phyloP scores from a whole-genome alignment of 2,113 vertebrate species.

The Prinia subflava region DNA sequence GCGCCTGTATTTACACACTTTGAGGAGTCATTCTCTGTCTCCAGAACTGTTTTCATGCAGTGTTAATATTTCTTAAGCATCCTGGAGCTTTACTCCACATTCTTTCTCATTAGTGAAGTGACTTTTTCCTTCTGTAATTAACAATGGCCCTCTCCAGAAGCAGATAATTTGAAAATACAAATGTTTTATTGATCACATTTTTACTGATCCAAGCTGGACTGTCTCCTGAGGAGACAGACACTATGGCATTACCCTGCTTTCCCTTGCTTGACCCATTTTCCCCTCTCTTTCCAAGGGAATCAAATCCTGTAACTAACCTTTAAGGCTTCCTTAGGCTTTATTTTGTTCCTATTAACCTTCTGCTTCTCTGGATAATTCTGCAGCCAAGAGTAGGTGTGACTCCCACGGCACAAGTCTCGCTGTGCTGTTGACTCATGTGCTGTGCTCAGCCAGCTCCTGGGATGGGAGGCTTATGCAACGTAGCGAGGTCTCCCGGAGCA shows the following conservation, averaged over 20 bases:
- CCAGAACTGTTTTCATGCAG: background rate
- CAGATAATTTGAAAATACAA: background rate
- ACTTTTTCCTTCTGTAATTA: slow-evolving; percentile 10
- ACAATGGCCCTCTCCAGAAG: background rate
- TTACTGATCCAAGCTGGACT: slow-evolving; percentile 20
- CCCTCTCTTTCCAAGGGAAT: slow-evolving; percentile 40
- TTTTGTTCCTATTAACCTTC: slow-evolving; percentile 70
- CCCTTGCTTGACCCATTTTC: slow-evolving; percentile 57
- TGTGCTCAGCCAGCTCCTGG: slow-evolving; percentile 56
- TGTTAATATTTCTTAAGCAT: background rate
- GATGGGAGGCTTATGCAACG: slow-evolving; percentile 55
- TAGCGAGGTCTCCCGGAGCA: slow-evolving; percentile 51
- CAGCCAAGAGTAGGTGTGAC: slow-evolving; percentile 68
- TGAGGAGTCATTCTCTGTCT: background rate
- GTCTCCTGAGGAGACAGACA: slow-evolving; percentile 26
- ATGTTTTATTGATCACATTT: background rate
- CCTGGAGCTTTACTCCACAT: background rate
- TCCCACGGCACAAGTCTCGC: slow-evolving; percentile 57
- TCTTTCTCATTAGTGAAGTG: background rate
- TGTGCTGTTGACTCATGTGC: slow-evolving; percentile 62
- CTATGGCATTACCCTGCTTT: slow-evolving; percentile 10
- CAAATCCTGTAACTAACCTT: slow-evolving; percentile 65
- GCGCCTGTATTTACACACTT: background rate
- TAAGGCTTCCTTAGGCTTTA: slow-evolving; percentile 57
- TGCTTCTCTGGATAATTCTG: slow-evolving; percentile 68